Evolutionary conservation across 2,888 invertebrate genomes (phyloP).

Genomic region (Leptinotarsa peninsularis): DNA sequence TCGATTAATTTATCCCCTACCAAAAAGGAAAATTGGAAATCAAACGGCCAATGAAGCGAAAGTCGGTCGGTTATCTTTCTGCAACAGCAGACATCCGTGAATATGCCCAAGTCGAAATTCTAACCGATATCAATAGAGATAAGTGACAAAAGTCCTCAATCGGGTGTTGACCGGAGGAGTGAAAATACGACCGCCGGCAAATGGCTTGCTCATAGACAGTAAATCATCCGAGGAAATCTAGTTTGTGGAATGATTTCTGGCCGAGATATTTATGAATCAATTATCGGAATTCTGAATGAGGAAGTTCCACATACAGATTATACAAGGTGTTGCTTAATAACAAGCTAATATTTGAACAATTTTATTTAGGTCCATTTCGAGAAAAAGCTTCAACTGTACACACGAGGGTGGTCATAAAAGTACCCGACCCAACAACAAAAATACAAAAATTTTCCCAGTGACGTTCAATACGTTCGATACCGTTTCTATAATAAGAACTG

Average conservation of each 20-base stretch:
- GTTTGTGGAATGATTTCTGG: constrained; percentile 15
- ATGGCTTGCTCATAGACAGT: constrained; percentile 8
- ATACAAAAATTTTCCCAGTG: too few relatives aligned
- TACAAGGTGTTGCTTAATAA: too few relatives aligned
- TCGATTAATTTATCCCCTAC: constrained; percentile 48
- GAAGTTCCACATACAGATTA: not conserved
- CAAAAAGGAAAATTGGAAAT: constrained; percentile 58
- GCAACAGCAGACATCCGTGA: constrained; percentile 60
- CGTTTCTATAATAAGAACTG: too few relatives aligned
- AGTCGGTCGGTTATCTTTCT: constrained; percentile 60
- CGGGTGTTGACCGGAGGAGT: constrained; percentile 13
- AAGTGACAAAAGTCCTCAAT: constrained; percentile 34
- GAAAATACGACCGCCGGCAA: constrained; percentile 15
- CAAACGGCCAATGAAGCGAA: constrained; percentile 57
- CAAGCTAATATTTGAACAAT: too few relatives aligned
- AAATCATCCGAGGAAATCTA: constrained; percentile 14
- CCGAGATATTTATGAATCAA: constrained; percentile 13
- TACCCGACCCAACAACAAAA: too few relatives aligned
- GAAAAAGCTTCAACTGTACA: too few relatives aligned
- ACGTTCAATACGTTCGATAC: too few relatives aligned
- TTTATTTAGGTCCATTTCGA: too few relatives aligned
- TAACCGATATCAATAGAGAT: constrained; percentile 55
- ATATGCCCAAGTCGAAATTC: constrained; percentile 56
- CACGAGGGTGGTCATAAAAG: too few relatives aligned
- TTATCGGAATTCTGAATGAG: not conserved